Evolutionary conservation across 2,113 vertebrate genomes (phyloP), one percentile per base, ranked within the genome.

Genomic region (Daphoenositta chrysoptera): DNA sequence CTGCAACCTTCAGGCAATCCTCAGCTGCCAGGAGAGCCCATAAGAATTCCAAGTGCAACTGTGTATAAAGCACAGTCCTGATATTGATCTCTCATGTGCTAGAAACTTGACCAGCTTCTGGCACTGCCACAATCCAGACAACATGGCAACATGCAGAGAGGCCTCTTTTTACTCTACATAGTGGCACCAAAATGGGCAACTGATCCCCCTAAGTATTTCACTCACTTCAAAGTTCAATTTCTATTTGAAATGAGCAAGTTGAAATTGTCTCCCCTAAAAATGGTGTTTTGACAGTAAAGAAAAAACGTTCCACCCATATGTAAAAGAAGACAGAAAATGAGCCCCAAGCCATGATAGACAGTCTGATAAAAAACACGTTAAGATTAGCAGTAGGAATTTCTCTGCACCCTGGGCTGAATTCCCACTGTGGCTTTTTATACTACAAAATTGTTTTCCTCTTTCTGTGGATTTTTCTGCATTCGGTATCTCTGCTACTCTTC

Each of bases 311-410:
- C 30, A 63, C 11, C 15, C 68, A 15, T 48, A 48, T 0, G 11
- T 53, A 87, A 75, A 87, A 84, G 28, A 89, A 66, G 53, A 60
- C 44, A 75, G 81, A 94, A 94, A 91, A 83, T 40, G 27, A 94
- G 47, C 66, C 33, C 2, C 45, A 77, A 73, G 39, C 35, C 45
- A 39, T 1, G 2, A 24, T 84, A 91, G 81, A 84, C 58, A 91
- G 87, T 58, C 92, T 93, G 94, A 96, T 83, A 95, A 91, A 92
- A 96, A 89, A 53, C 61, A 85, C 1, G 21, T 57, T 93, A 89
- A 89, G 84, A 88, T 90, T 77, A 65, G 30, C 30, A 85, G 70
- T 5, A 78, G 58, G 20, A 89, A 83, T 61, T 60, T 76, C 42
- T 90, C 63, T 87, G 23, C 42, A 87, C 54, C 82, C 66, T 80